Conservation (phyloP, 2,113 vertebrate species). For the Muntiacus reevesi region DNA sequence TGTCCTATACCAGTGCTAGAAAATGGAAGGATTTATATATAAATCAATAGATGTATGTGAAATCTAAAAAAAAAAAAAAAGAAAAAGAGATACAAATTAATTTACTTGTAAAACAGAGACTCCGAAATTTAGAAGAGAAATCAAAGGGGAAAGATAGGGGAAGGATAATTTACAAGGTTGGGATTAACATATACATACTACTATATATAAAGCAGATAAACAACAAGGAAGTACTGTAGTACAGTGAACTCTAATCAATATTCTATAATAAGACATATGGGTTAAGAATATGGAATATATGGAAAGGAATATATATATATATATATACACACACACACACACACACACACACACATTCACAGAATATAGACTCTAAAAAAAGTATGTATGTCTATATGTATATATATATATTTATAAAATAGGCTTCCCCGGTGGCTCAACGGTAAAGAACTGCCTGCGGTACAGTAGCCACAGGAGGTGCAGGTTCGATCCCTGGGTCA, state of each 20-base stretch:
- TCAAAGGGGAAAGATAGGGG: background rate
- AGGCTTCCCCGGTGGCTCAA: rapidly evolving
- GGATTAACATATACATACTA: background rate
- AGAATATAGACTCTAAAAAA: background rate
- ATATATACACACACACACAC: too few species aligned
- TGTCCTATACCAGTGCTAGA: background rate
- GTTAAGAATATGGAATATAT: background rate
- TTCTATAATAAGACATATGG: background rate
- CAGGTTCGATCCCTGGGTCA: background rate
- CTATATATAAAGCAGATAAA: background rate
- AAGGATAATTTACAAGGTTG: background rate
- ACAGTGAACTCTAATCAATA: background rate
- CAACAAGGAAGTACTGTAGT: background rate
- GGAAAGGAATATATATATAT: background rate
- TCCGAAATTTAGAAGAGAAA: background rate
- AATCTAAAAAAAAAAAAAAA: background rate
- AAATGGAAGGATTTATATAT: background rate
- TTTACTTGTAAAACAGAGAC: background rate
- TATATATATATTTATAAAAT: background rate
- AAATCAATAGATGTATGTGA: background rate
- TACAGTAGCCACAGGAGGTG: background rate
- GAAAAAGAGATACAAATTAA: background rate
- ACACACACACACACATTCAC: too few species aligned
- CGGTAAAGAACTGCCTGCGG: background rate
- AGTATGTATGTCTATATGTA: background rate